Evolutionary conservation across 1,140 invertebrate genomes (phyloP).

Genomic region (Drosophila bipectinata): DNA sequence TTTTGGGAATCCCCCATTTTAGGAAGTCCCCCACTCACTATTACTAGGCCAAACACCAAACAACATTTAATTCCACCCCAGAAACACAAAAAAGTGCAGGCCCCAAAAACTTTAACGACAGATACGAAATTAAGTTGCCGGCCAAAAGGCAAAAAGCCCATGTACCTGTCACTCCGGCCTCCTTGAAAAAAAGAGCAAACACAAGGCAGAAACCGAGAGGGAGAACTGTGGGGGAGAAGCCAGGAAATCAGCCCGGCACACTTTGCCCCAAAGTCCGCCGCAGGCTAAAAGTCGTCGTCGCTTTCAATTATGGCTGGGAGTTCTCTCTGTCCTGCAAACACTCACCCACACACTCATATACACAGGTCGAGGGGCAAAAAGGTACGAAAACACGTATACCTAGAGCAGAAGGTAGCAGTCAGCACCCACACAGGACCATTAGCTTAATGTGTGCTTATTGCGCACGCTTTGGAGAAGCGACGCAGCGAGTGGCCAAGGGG

Average conservation of each 20-base stretch:
- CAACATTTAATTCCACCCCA: conserved; percentile 4
- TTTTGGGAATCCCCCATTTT: no score
- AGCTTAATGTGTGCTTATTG: conserved; percentile 81
- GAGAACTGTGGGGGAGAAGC: conserved; percentile 7
- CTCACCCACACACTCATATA: conserved; percentile 35
- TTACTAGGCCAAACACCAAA: conserved; percentile 11
- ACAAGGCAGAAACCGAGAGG: conserved; percentile 13
- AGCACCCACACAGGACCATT: conserved; percentile 62
- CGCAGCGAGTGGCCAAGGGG: no score
- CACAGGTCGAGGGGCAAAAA: conserved; percentile 11
- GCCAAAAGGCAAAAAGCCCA: conserved; percentile 60
- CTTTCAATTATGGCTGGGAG: conserved; percentile 61
- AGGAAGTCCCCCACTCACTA: neutral
- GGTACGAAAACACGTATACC: conserved; percentile 4
- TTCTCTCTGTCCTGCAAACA: conserved; percentile 48
- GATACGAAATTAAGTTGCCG: conserved; percentile 80
- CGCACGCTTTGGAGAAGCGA: conserved; percentile 67
- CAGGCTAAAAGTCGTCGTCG: conserved; percentile 63
- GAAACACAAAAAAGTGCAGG: conserved; percentile 3
- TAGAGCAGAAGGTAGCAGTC: conserved; percentile 7
- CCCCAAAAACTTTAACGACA: conserved; percentile 70
- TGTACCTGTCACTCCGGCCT: conserved; percentile 29
- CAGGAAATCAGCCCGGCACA: conserved; percentile 48
- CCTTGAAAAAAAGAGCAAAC: conserved; percentile 16
- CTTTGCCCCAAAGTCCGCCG: conserved; percentile 37